Conservation (phyloP, 2,113 vertebrate genomes). For the Epinephelus moara region DNA sequence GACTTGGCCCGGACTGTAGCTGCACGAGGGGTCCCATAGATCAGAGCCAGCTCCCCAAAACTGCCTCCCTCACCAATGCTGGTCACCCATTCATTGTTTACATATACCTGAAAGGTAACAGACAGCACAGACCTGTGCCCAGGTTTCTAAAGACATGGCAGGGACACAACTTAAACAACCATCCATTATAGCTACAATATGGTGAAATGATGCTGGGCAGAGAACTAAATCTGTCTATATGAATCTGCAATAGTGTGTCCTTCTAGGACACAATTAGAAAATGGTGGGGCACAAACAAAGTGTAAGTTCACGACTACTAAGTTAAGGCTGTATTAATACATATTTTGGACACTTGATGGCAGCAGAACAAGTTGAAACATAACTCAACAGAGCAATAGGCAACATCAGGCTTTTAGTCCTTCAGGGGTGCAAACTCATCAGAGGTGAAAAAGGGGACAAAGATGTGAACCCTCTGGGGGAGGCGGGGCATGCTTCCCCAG, state of each 20-base stretch:
- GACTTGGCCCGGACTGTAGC: slow-evolving; percentile 94
- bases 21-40: slow-evolving; percentile 93
- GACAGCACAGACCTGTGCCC: not conserved
- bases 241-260: no score
- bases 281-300: not conserved
- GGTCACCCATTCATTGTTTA: slow-evolving; percentile 94
- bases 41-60: slow-evolving; percentile 94
- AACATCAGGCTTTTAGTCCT: not conserved
- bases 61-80: slow-evolving; percentile 94
- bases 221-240: not conserved
- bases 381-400: not conserved
- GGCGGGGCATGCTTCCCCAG: no score
- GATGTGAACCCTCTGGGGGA: not conserved
- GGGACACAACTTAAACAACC: not conserved
- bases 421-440: no score
- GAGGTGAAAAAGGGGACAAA: not conserved
- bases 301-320: not conserved
- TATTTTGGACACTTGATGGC: not conserved
- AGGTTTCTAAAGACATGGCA: not conserved
- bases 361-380: not conserved
- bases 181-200: not conserved
- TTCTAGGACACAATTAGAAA: no score
- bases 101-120: slow-evolving; percentile 86
- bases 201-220: not conserved
- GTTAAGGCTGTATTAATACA: not conserved